Percentiles rank a stretch among this genome's conserved stretches.
Conservation (phyloP, 2,113 vertebrate species). For the Scartelaos histophorus region DNA sequence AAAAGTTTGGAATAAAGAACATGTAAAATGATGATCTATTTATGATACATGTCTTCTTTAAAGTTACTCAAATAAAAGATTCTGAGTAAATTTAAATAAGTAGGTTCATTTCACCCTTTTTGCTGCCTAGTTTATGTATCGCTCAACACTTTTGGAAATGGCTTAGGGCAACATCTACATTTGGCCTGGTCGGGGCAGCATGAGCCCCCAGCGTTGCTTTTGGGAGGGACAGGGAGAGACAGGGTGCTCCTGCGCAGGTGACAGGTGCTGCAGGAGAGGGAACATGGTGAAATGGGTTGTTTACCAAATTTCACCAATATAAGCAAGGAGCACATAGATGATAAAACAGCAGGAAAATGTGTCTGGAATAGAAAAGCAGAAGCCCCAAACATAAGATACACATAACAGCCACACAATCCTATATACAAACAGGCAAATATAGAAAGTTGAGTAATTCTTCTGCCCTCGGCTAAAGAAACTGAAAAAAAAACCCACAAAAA, state of each 20-base stretch:
- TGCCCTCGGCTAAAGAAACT: background rate
- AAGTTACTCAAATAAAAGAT: too few species aligned
- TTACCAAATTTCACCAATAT: background rate
- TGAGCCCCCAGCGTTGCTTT: constrained; percentile 28
- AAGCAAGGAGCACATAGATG: background rate
- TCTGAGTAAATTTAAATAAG: constrained; percentile 21
- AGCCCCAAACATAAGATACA: background rate
- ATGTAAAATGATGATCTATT: background rate
- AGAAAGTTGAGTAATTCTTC: background rate
- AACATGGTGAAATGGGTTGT: constrained; percentile 8
- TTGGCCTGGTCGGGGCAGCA: constrained; percentile 20
- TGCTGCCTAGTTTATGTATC: constrained; percentile 45
- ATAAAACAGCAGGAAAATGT: background rate
- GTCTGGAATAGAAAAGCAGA: background rate
- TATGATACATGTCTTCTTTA: constrained; percentile 4
- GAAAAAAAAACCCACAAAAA: too few species aligned
- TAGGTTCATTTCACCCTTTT: constrained; percentile 22
- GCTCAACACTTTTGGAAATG: constrained; percentile 10
- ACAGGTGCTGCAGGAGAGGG: background rate
- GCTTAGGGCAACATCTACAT: constrained; percentile 28
- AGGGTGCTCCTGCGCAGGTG: constrained; percentile 6
- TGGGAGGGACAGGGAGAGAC: constrained; percentile 20
- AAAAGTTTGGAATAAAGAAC: too few species aligned
- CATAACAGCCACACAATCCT: background rate
- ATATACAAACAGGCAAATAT: background rate